Percentiles rank a stretch among this genome's conserved stretches.
phyloP scores from a whole-genome alignment of 23 tunicate species.

The Botrylloides violaceus region DNA sequence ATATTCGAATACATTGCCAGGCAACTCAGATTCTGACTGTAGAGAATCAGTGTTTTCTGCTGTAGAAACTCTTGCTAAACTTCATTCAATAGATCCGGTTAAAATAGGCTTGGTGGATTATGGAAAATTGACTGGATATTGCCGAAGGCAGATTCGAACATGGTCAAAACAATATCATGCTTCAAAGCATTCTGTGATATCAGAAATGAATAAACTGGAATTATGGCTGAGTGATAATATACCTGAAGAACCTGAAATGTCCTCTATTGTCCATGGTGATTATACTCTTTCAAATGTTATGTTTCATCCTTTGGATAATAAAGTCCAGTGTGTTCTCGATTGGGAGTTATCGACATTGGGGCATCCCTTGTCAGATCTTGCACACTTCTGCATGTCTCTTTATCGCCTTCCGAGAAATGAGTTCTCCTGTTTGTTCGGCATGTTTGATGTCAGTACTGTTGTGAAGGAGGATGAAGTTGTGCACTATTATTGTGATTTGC shows the following conservation, averaged over 20 bases:
- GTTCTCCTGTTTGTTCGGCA: conserved; percentile 12
- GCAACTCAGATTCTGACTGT: neutral
- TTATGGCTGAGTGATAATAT: conserved; percentile 43
- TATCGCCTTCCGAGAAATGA: conserved; percentile 42
- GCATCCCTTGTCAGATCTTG: conserved; percentile 80
- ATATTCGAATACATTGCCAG: neutral
- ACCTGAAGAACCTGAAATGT: conserved; percentile 39
- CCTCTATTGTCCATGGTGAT: conserved; percentile 77
- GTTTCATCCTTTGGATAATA: conserved; percentile 51
- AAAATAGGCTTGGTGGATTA: conserved; percentile 52
- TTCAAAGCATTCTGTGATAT: conserved; percentile 34
- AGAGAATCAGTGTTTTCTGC: conserved; percentile 31
- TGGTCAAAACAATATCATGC: conserved; percentile 74
- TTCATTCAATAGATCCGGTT: conserved; percentile 52
- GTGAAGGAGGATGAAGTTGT: conserved; percentile 40
- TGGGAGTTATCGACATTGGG: conserved; percentile 94
- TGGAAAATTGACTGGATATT: conserved; percentile 63
- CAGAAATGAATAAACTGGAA: conserved; percentile 56
- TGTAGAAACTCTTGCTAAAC: conserved; percentile 54
- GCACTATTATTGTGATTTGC: conserved; percentile 44
- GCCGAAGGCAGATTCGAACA: conserved; percentile 68
- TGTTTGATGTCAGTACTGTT: neutral
- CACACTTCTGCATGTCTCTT: conserved; percentile 54
- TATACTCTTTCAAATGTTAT: conserved; percentile 56
- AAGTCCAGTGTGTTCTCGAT: conserved; percentile 59